Evolutionary conservation across 2,113 vertebrate genomes (phyloP).

Genomic region (Sprattus sprattus): DNA sequence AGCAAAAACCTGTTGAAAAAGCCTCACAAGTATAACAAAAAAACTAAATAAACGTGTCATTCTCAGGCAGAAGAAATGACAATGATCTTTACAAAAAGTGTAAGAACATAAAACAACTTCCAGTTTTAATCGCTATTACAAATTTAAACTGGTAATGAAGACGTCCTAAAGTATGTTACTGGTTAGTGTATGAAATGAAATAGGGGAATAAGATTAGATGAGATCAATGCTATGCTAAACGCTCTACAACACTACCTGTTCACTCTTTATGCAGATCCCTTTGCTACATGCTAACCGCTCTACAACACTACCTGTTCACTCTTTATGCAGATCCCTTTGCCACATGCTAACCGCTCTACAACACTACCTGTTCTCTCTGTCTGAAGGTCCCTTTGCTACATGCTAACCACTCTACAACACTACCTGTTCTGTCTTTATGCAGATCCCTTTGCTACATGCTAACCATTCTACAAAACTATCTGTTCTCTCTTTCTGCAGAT

Average conservation of each 20-base stretch:
- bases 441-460: not conserved
- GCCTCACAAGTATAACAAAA: not conserved
- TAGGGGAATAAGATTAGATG: not conserved
- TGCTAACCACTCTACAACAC: not conserved
- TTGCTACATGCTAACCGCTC: not conserved
- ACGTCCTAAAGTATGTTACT: not conserved
- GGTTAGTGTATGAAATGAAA: not conserved
- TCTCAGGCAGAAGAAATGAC: not conserved
- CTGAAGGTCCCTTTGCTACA: no score
- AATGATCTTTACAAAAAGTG: not conserved
- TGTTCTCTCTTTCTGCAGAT: not conserved
- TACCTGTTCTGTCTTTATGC: not conserved
- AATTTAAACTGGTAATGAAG: not conserved
- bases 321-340: no score
- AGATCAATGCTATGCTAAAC: not conserved
- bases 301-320: not conserved
- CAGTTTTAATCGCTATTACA: not conserved
- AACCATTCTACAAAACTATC: not conserved
- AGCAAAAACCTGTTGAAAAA: not conserved
- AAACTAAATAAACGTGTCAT: not conserved
- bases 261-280: not conserved
- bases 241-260: not conserved
- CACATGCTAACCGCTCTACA: not conserved
- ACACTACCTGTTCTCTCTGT: not conserved
- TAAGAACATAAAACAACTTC: not conserved